Percentiles rank a stretch among this genome's conserved stretches.
Evolutionary conservation across 2,113 vertebrate genomes (phyloP).

Genomic region (Rhodinocichla rosea): DNA sequence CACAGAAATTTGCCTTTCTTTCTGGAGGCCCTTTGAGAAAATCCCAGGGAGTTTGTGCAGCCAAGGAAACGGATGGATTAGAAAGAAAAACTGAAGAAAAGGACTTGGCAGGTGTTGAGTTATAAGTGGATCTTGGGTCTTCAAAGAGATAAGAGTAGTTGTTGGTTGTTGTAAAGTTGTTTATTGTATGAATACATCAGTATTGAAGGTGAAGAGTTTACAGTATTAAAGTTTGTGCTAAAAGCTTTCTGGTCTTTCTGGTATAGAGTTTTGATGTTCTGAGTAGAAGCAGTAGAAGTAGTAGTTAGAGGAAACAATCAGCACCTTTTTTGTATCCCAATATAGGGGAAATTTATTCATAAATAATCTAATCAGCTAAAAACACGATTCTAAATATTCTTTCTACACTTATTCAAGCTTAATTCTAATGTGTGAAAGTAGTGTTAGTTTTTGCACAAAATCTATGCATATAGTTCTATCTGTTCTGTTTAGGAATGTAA

Average conservation of each 20-base stretch:
- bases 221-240: not conserved
- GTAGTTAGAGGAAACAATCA: not conserved
- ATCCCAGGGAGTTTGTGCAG: not conserved
- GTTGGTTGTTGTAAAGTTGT: not conserved
- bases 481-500: not conserved
- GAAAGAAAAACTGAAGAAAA: not conserved
- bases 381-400: not conserved
- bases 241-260: not conserved
- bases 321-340: not conserved
- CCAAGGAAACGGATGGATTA: not conserved
- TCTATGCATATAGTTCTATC: not conserved
- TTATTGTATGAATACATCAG: not conserved
- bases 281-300: not conserved
- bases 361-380: not conserved
- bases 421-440: not conserved
- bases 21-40: not conserved
- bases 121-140: not conserved
- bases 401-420: not conserved
- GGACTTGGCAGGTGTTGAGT: not conserved
- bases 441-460: not conserved
- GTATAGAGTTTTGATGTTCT: not conserved
- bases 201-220: not conserved
- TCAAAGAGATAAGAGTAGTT: not conserved
- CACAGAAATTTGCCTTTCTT: not conserved
- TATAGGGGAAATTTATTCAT: not conserved